phyloP scores from a whole-genome alignment of 2,888 invertebrate genomes.

The Euclidia mi region DNA sequence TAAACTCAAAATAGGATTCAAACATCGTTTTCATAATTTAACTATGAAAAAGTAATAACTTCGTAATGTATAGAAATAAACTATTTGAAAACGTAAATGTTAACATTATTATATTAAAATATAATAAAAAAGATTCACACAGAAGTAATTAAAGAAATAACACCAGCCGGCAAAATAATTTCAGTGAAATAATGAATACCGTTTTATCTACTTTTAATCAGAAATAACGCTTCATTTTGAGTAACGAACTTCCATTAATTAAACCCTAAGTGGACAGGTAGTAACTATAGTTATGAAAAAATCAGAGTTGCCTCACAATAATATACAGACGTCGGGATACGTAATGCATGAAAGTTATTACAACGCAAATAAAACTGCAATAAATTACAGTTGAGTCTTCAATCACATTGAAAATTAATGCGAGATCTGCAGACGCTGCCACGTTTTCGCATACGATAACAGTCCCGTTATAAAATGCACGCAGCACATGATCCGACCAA shows the following conservation, averaged over 20 bases:
- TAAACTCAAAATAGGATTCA: too few relatives aligned
- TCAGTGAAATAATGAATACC: neutral
- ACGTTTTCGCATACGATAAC: slow-evolving; percentile 26
- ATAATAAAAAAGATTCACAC: too few relatives aligned
- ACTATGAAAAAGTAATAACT: too few relatives aligned
- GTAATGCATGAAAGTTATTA: slow-evolving; percentile 30
- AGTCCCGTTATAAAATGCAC: slow-evolving; percentile 45
- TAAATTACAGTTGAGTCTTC: slow-evolving; percentile 49
- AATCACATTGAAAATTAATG: slow-evolving; percentile 55
- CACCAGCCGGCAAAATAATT: neutral
- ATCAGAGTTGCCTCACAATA: slow-evolving; percentile 26
- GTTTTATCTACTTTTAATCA: neutral
- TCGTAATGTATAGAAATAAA: too few relatives aligned
- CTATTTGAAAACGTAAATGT: too few relatives aligned
- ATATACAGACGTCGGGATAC: slow-evolving; percentile 28
- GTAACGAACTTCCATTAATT: neutral
- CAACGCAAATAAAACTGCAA: slow-evolving; percentile 33
- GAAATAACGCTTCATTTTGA: neutral
- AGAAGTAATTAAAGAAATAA: too few relatives aligned
- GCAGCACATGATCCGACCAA: slow-evolving; percentile 61
- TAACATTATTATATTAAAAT: too few relatives aligned
- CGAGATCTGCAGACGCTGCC: slow-evolving; percentile 35
- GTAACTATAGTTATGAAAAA: neutral
- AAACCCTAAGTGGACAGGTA: neutral
- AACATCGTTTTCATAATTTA: too few relatives aligned